Conservation (phyloP, 2,888 invertebrate species). For the Plagodis pulveraria region DNA sequence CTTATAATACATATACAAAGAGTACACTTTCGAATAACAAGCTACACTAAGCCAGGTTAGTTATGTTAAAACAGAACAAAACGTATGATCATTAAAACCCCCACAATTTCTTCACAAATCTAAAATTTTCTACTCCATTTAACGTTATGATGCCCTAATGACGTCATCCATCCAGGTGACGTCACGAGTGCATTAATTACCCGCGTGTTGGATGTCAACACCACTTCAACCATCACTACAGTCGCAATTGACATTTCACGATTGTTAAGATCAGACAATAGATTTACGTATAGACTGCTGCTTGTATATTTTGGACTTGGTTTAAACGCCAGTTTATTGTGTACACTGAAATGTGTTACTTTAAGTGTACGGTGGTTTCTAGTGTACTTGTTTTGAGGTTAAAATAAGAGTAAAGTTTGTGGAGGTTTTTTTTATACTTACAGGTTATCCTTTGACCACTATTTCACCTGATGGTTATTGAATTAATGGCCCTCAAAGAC, state of each 20-base stretch:
- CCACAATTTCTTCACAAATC: slow-evolving; percentile 3
- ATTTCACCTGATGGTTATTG: no score
- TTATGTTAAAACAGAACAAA: no score
- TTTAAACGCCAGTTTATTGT: not conserved
- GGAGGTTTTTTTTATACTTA: no score
- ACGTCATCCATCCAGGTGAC: slow-evolving; percentile 6
- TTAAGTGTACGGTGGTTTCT: no score
- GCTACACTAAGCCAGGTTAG: no score
- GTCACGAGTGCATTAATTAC: slow-evolving; percentile 28
- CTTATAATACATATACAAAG: no score
- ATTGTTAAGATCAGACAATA: slow-evolving; percentile 17
- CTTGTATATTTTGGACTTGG: slow-evolving; percentile 1
- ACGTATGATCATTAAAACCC: not conserved
- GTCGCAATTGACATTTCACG: slow-evolving; percentile 14
- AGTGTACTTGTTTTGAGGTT: no score
- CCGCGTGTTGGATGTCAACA: slow-evolving; percentile 14
- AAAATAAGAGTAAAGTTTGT: no score
- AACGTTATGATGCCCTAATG: not conserved
- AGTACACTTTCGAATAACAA: no score
- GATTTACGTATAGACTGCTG: slow-evolving; percentile 2
- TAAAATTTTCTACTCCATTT: slow-evolving; percentile 22
- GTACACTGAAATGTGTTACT: no score
- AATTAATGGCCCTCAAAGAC: no score
- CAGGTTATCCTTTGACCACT: no score
- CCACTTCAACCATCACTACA: slow-evolving; percentile 13